Evolutionary conservation across 2,797 vertebrate genomes (phyloP).

Genomic region (Sebastes vulpes): DNA sequence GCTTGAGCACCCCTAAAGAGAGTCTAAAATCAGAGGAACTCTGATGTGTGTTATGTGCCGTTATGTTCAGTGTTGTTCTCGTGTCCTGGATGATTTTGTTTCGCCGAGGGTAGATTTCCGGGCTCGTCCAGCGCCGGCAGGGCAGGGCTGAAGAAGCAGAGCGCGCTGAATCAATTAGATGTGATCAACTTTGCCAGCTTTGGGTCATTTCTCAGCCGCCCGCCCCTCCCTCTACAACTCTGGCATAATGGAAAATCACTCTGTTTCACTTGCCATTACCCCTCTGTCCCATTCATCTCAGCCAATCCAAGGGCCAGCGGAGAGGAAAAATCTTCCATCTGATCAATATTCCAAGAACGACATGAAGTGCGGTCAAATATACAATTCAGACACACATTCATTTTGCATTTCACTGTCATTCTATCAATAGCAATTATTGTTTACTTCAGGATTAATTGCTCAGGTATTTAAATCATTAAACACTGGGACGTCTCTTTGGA

Average conservation of each 20-base stretch:
- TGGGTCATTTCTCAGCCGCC: conserved; percentile 47
- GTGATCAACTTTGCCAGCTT: conserved; percentile 40
- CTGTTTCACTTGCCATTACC: conserved; percentile 36
- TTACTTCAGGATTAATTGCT: conserved; percentile 23
- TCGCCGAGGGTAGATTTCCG: background rate
- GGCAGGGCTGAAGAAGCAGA: background rate
- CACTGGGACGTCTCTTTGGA: background rate
- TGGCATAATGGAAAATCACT: conserved; percentile 50
- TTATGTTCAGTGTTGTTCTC: too few relatives aligned
- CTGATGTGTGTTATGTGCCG: too few relatives aligned
- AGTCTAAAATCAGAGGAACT: too few relatives aligned
- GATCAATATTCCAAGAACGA: conserved; percentile 47
- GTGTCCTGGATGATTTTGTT: background rate
- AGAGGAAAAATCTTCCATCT: conserved; percentile 12
- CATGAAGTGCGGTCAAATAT: conserved; percentile 9
- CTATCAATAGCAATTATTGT: conserved; percentile 20
- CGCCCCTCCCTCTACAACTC: conserved; percentile 20
- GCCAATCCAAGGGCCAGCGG: conserved; percentile 28
- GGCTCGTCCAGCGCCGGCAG: background rate
- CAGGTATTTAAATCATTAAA: conserved; percentile 5
- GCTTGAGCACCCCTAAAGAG: too few relatives aligned
- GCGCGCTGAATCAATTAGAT: conserved; percentile 31
- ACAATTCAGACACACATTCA: background rate
- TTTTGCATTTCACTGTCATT: background rate
- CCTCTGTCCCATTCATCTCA: conserved; percentile 37